Evolutionary conservation across 2,113 vertebrate genomes (phyloP), one percentile per base, ranked within the genome.

Genomic region (Scomber colias): DNA sequence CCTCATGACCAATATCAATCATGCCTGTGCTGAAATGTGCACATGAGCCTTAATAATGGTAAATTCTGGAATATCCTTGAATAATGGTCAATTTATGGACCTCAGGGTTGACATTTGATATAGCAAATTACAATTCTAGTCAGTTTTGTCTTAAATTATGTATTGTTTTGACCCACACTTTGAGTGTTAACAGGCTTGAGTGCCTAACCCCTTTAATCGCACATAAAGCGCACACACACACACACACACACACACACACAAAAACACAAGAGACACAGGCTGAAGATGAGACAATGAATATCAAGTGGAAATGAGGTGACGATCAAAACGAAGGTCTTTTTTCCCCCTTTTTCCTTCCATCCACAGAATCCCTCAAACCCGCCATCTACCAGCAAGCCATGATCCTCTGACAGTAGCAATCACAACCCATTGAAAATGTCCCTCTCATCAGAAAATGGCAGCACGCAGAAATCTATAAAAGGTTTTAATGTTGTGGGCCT

Each of bases 381-480:
- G 75, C 67, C 67, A 79, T 82, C 81, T 74, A 66, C 59, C 31
- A 60, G 69, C 31, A 6, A 78, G 66, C 78, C 56, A 48, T 62
- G 69, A 81, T 85, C 82, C 53, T 74, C 77, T 91, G 87, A 94
- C 89, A 92, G 91, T 59, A 84, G 86, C 87, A 91, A 91, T 94
- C 93, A 94, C 49, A 80, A 77, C 68, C 79, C 71, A 92, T 92
- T 90, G 89, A 92, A 92, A 93, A 87, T 78, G 79, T 89, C 82
- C 81, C 77, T 85, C 59, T 82, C 75, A 81, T 87, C 91, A 85
- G 62, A 87, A 89, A 93, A 92, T 92, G 86, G 79, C 85, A 81
- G 82, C 88, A 89, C 83, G 88, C 75, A 84, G 78, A 87, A 93
- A 94, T 93, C 92, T 90, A 92, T 93, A 90, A 94, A 93, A 92